These are phyloP conservation scores for Graphium colonna DNA, from an alignment of 2,888 invertebrate genomes.

Conservation along the genomic window DNA sequence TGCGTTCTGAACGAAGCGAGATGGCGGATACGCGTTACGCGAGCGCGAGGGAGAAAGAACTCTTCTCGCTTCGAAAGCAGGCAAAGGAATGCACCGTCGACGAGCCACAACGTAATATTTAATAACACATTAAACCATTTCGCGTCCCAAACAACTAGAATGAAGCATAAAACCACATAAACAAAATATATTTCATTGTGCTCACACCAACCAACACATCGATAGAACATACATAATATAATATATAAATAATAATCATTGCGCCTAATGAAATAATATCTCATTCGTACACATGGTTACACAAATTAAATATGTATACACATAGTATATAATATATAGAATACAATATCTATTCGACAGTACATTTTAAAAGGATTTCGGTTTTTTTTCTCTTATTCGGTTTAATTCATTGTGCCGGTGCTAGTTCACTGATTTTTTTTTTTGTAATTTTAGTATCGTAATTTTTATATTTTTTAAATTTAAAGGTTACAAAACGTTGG, in stretches of 20 bases:
- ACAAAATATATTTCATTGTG: constrained; percentile 58
- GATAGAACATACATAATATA: constrained; percentile 51
- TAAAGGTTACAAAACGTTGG: constrained; percentile 50
- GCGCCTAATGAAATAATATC: constrained; percentile 53
- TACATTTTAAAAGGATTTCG: constrained; percentile 28
- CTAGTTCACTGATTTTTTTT: constrained; percentile 52
- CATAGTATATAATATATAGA: constrained; percentile 34
- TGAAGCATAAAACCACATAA: constrained; percentile 59
- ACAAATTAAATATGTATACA: constrained; percentile 43
- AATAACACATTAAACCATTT: constrained; percentile 39
- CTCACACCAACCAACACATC: constrained; percentile 65
- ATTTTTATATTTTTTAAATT: background rate
- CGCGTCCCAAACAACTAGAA: constrained; percentile 53
- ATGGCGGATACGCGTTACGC: background rate
- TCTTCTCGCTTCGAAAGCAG: constrained; percentile 21
- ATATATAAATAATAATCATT: constrained; percentile 37
- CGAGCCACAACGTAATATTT: constrained; percentile 26
- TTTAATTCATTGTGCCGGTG: constrained; percentile 72
- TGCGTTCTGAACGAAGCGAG: constrained; percentile 4
- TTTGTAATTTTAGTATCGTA: constrained; percentile 37
- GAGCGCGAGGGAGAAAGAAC: constrained; percentile 6
- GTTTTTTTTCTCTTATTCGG: constrained; percentile 45
- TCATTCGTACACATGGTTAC: constrained; percentile 51
- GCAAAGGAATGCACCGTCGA: constrained; percentile 28
- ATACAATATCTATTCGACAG: constrained; percentile 37